Evolutionary conservation across 1,140 invertebrate species (phyloP).

Genomic region (Sitobion miscanthi): DNA sequence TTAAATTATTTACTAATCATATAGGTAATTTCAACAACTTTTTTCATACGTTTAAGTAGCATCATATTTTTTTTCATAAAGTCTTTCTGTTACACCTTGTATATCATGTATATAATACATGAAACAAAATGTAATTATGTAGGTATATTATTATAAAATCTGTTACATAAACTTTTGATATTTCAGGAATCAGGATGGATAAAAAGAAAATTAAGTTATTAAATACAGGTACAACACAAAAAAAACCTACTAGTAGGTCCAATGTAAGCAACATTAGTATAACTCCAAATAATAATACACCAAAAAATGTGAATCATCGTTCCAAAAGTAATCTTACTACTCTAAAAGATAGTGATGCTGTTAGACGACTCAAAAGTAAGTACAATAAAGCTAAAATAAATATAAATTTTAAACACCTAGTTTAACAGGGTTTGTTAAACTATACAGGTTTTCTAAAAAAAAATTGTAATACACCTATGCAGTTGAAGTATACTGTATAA

Average conservation of each 20-base stretch:
- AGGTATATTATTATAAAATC: background rate
- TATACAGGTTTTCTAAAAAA: too few relatives aligned
- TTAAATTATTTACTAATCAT: too few relatives aligned
- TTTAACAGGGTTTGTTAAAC: too few relatives aligned
- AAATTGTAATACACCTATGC: too few relatives aligned
- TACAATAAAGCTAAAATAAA: background rate
- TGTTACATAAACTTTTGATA: background rate
- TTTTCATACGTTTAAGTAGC: too few relatives aligned
- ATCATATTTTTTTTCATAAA: too few relatives aligned
- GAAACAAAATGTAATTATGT: background rate
- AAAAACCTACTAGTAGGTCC: background rate
- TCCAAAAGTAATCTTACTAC: background rate
- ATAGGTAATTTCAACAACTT: too few relatives aligned
- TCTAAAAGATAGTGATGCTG: background rate
- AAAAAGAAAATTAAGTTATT: background rate
- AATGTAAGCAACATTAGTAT: background rate
- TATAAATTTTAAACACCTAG: background rate
- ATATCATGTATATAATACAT: too few relatives aligned
- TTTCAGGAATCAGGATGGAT: slow-evolving; percentile 6
- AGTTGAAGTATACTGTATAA: too few relatives aligned
- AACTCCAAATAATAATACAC: background rate
- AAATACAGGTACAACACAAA: background rate
- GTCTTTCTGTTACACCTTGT: too few relatives aligned
- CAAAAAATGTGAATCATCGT: background rate
- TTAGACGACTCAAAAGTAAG: background rate